Conservation (phyloP, 2,797 vertebrate species). For the Hemitrygon akajei region DNA sequence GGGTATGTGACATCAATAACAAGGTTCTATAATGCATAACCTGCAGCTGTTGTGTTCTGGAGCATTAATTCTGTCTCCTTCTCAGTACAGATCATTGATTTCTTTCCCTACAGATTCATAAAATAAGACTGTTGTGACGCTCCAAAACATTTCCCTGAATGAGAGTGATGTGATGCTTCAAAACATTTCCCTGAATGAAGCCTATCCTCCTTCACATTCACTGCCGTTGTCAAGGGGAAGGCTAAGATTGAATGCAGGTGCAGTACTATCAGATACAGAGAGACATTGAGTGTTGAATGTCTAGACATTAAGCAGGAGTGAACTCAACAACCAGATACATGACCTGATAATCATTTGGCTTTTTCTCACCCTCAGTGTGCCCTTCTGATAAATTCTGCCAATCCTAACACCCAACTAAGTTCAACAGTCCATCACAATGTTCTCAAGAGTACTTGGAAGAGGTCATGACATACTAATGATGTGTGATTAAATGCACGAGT, state of each 20-base stretch:
- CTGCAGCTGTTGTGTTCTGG: not conserved
- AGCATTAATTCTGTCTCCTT: not conserved
- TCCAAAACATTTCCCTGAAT: no score
- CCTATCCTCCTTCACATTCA: not conserved
- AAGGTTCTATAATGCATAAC: not conserved
- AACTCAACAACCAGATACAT: not conserved
- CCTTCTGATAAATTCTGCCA: no score
- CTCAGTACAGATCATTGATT: not conserved
- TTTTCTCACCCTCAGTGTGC: no score
- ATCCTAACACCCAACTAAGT: no score
- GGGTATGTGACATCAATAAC: not conserved
- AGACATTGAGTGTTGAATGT: not conserved
- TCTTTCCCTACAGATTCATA: not conserved
- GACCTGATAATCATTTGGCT: no score
- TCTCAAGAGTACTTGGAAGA: no score
- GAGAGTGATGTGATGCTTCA: no score
- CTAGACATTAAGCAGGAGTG: not conserved
- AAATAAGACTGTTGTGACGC: no score
- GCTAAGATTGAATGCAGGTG: not conserved
- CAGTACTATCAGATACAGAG: not conserved
- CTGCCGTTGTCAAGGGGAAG: not conserved
- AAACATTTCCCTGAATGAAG: no score
- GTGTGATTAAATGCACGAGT: no score
- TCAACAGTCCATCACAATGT: no score
- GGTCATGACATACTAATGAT: no score